Base-by-base conservation (phyloP, 2,113 vertebrate genomes). In the Malurus elegans region DNA sequence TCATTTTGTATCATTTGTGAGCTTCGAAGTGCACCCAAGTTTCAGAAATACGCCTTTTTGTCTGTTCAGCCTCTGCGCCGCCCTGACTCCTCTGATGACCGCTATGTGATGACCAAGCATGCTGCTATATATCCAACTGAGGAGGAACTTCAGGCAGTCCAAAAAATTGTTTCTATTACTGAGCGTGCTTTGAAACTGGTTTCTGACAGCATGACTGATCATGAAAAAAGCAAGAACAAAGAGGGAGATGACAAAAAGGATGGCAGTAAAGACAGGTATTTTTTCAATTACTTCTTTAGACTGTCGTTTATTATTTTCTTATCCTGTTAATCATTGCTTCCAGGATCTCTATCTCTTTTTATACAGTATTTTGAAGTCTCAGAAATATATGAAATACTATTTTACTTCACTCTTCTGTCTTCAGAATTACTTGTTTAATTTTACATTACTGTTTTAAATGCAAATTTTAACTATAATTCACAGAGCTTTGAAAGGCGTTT, bases 101-200 rank as follows among this genome's bases (percentile, higher is more conserved):
- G 99, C 54, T 99, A 99, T 0, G 99, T 99, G 58, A 99, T 99
- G 99, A 99, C 99, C 88, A 99, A 99, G 72, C 99, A 99, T 40
- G 99, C 99, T 0, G 98, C 99, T 72, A 99, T 99, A 97, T 99
- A 99, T 97, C 99, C 99, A 44, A 99, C 99, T 15, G 99, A 99
- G 75, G 99, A 99, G 4, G 99, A 99, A 90, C 98, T 99, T 32
- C 99, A 99, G 74, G 99, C 99, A 45, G 99, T 99, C 76, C 99
- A 99, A 97, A 99, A 99, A 97, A 99, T 99, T 12, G 99, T 99
- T 86, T 99, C 99, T 29, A 99, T 99, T 94, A 99, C 99, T 23
- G 99, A 99, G 58, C 99, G 99, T 79, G 99, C 99, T 54, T 98
- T 99, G 91, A 99, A 99, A 92, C 98, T 99, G 73, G 99, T 99